Conservation (phyloP, 2,113 vertebrate species). For the Solenodon paradoxus region DNA sequence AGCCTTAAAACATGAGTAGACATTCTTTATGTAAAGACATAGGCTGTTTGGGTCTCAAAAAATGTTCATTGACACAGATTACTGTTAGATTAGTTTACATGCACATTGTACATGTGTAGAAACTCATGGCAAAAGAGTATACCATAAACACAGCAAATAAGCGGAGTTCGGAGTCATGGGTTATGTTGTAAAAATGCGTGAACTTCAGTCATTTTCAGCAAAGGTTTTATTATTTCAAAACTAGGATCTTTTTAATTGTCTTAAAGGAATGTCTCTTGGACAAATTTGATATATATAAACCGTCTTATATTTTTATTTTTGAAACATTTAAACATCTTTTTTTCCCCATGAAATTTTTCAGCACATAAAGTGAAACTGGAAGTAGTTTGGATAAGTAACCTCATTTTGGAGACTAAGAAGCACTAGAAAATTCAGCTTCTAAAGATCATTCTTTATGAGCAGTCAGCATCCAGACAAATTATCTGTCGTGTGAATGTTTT, state of each 20-base stretch:
- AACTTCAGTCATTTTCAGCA: neutral
- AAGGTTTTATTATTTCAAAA: neutral
- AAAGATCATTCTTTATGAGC: neutral
- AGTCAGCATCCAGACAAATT: neutral
- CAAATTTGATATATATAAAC: slow-evolving; percentile 1
- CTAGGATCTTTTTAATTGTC: neutral
- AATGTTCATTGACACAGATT: neutral
- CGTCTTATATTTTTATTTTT: neutral
- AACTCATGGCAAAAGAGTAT: neutral
- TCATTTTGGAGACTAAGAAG: neutral
- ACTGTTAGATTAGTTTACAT: neutral
- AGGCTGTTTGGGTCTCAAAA: neutral
- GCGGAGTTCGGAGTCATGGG: neutral
- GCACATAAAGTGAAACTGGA: slow-evolving; percentile 64
- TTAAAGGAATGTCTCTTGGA: neutral
- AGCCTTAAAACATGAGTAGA: neutral
- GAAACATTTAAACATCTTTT: neutral
- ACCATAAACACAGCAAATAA: neutral
- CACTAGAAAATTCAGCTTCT: neutral
- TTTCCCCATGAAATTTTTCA: neutral
- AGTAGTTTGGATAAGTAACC: slow-evolving; percentile 14
- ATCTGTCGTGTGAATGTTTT: neutral
- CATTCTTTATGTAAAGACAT: neutral
- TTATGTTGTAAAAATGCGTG: neutral
- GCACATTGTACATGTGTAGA: neutral